Percentiles rank a stretch among this genome's conserved stretches.
Conservation (phyloP, 1,140 invertebrate genomes). For the Lasaia peninsularis region DNA sequence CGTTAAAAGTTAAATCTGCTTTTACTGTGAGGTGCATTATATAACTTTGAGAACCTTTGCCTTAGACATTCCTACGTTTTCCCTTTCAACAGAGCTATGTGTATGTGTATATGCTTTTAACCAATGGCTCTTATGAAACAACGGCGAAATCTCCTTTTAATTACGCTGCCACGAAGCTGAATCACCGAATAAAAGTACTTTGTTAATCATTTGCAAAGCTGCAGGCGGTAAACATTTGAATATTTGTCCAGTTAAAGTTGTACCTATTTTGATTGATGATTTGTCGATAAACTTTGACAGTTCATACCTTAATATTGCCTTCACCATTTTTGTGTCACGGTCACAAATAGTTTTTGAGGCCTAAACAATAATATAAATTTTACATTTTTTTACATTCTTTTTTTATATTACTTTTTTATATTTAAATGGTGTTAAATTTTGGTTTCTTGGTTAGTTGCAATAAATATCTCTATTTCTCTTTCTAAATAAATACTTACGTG, state of each 20-base stretch:
- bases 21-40: too few species aligned
- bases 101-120: conserved; percentile 1
- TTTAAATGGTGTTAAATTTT: too few species aligned
- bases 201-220: conserved; percentile 11
- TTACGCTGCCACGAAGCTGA: conserved; percentile 23
- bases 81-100: conserved; percentile 17
- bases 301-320: too few species aligned
- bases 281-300: neutral
- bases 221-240: conserved; percentile 13
- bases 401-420: too few species aligned
- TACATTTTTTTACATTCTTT: too few species aligned
- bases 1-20: too few species aligned
- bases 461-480: too few species aligned
- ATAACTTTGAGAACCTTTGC: too few species aligned
- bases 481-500: too few species aligned
- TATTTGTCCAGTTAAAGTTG: neutral
- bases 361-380: neutral
- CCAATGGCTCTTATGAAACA: conserved; percentile 14
- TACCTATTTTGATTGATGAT: neutral
- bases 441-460: too few species aligned
- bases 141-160: conserved; percentile 32
- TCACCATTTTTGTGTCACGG: too few species aligned
- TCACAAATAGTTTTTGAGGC: neutral
- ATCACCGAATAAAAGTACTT: conserved; percentile 13
- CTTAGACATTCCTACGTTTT: conserved; percentile 16